These are phyloP conservation scores for Lampris incognitus DNA, from an alignment of 2,113 vertebrate genomes.

Conservation along the genomic window DNA sequence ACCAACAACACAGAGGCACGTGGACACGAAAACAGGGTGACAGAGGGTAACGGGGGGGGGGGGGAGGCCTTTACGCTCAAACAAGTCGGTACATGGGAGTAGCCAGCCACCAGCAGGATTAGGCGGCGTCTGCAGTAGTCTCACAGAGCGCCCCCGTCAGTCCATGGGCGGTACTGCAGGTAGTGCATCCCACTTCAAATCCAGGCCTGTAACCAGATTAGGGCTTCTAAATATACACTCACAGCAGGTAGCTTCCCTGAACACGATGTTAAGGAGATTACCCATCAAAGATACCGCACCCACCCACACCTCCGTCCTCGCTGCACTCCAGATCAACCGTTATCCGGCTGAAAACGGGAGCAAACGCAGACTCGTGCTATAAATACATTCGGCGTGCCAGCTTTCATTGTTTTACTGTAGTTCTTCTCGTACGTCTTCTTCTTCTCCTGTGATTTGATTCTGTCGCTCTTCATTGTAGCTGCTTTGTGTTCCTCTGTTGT, in stretches of 20 bases:
- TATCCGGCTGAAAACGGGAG: too few species aligned
- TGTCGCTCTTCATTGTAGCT: too few species aligned
- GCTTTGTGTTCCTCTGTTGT: too few species aligned
- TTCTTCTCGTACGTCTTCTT: too few species aligned
- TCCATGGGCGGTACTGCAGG: slow-evolving; percentile 16
- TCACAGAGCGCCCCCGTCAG: slow-evolving; percentile 21
- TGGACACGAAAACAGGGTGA: background rate
- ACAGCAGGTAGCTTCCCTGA: slow-evolving; percentile 48
- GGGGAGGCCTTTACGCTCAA: background rate
- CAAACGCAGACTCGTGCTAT: too few species aligned
- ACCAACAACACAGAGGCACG: too few species aligned
- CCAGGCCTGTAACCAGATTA: slow-evolving; percentile 74
- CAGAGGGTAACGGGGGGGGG: background rate
- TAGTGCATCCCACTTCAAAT: slow-evolving; percentile 45
- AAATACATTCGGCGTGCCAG: too few species aligned
- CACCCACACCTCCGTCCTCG: background rate
- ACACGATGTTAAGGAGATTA: slow-evolving; percentile 72
- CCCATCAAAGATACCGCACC: slow-evolving; percentile 27
- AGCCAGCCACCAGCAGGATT: background rate
- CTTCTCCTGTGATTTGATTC: too few species aligned
- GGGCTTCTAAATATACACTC: slow-evolving; percentile 70
- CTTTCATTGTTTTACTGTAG: too few species aligned
- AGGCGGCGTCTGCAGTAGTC: background rate
- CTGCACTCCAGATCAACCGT: background rate
- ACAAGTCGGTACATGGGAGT: background rate